Evolutionary conservation across 2,888 invertebrate genomes (phyloP).

Genomic region (Geophilus truncorum): DNA sequence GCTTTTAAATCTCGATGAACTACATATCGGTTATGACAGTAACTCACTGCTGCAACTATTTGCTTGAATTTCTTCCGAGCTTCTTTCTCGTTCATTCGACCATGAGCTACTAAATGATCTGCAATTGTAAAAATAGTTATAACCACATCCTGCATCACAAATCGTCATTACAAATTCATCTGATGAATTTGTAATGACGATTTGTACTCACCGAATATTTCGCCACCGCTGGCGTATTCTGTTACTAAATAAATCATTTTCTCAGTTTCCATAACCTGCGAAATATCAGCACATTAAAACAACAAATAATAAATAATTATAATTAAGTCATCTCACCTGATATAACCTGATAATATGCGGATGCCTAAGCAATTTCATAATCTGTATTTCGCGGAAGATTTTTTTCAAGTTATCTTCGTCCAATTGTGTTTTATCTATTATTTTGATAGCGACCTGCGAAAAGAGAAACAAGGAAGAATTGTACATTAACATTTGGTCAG

Average conservation of each 20-base stretch:
- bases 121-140: too few relatives aligned
- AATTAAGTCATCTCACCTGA: too few relatives aligned
- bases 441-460: conserved; percentile 96
- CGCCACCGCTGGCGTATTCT: conserved; percentile 96
- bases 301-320: too few relatives aligned
- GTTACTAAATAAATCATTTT: conserved; percentile 94
- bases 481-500: too few relatives aligned
- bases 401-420: conserved; percentile 94
- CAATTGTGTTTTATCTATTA: conserved; percentile 93
- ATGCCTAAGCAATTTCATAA: conserved; percentile 99
- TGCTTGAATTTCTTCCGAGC: conserved; percentile 81
- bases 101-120: too few relatives aligned
- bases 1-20: conserved; percentile 94
- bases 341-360: conserved; percentile 97
- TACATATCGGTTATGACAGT: conserved; percentile 89
- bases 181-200: too few relatives aligned
- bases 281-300: too few relatives aligned
- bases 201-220: conserved; percentile 98
- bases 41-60: conserved; percentile 93
- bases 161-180: too few relatives aligned
- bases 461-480: too few relatives aligned
- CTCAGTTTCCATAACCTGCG: conserved; percentile 98
- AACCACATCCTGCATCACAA: too few relatives aligned
- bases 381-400: conserved; percentile 73
- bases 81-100: conserved; percentile 59